Evolutionary conservation across 2,797 vertebrate species (phyloP), one percentile per base, ranked within the genome.

Genomic region (Telmatherina bonti): DNA sequence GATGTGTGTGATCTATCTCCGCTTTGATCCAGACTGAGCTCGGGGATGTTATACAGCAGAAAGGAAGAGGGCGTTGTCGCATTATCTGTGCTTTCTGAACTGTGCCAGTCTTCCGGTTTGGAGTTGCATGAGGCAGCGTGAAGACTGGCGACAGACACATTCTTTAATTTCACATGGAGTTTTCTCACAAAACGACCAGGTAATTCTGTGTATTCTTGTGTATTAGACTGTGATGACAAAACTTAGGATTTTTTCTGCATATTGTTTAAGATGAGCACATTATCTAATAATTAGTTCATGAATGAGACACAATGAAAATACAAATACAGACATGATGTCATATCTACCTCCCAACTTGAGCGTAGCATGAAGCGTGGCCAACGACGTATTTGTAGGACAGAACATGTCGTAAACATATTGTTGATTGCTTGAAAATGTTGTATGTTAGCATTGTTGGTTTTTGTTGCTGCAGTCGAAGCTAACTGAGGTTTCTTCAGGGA

Each of bases 11-110:
- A 80, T 62, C 52, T 0, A 4, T 70, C 38, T 62, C 55, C 16
- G 60, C 71, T 81, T 77, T 82, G 77, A 87, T 88, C 64, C 77
- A 35, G 62, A 62, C 70, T 18, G 70, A 72, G 56, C 62, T 62
- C 5, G 30, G 74, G 85, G 83, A 87, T 73, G 83, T 81, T 59
- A 43, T 38, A 78, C 59, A 26, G 27, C 35, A 70, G 71, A 53
- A 31, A 70, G 82, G 85, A 85, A 88, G 38, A 73, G 71, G 84
- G 74, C 26, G 85, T 74, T 15, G 76, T 61, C 53, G 4, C 59
- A 35, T 73, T 78, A 80, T 88, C 75, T 83, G 55, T 53, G 43
- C 22, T 70, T 64, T 74, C 35, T 70, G 30, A 74, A 62, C 74
- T 57, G 77, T 9, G 7, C 63, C 79, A 29, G 62, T 63, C 78